phyloP scores from a whole-genome alignment of 37 sponge, comb jelly and placozoan species.

The Eunapius fragilis region DNA sequence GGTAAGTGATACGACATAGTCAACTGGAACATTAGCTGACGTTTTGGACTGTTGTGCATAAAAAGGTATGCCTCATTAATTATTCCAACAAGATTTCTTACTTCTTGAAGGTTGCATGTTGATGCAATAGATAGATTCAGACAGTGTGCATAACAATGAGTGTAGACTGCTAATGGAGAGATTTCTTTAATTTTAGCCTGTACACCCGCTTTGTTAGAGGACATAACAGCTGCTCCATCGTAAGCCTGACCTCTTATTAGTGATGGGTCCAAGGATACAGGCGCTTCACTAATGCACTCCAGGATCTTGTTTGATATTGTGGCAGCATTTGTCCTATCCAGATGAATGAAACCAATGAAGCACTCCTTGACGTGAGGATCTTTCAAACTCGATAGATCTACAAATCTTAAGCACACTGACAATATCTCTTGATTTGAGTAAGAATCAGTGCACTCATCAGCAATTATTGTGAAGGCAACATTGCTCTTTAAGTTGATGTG shows the following conservation, averaged over 20 bases:
- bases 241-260: slow-evolving; percentile 9
- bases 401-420: slow-evolving; percentile 52
- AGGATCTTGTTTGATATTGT: slow-evolving; percentile 18
- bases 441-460: slow-evolving; percentile 48
- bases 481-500: slow-evolving; percentile 9
- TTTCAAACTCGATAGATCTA: slow-evolving; percentile 38
- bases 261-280: slow-evolving; percentile 4
- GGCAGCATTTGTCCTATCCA: slow-evolving; percentile 63
- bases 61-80: slow-evolving; percentile 46
- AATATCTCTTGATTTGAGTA: slow-evolving; percentile 41
- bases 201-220: slow-evolving; percentile 17
- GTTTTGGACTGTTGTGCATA: slow-evolving; percentile 47
- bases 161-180: not conserved
- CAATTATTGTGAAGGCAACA: slow-evolving; percentile 38
- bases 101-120: slow-evolving; percentile 38
- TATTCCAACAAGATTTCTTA: slow-evolving; percentile 34
- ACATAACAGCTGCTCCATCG: slow-evolving; percentile 39
- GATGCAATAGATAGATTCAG: slow-evolving; percentile 50
- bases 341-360: slow-evolving; percentile 26
- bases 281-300: slow-evolving; percentile 6
- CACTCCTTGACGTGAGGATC: slow-evolving; percentile 63
- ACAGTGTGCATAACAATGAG: not conserved
- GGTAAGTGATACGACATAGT: not conserved
- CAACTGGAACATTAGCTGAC: slow-evolving; percentile 45
- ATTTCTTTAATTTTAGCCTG: too few species aligned